Conservation (phyloP, 1,140 invertebrate genomes). For the Platyura marginata region DNA sequence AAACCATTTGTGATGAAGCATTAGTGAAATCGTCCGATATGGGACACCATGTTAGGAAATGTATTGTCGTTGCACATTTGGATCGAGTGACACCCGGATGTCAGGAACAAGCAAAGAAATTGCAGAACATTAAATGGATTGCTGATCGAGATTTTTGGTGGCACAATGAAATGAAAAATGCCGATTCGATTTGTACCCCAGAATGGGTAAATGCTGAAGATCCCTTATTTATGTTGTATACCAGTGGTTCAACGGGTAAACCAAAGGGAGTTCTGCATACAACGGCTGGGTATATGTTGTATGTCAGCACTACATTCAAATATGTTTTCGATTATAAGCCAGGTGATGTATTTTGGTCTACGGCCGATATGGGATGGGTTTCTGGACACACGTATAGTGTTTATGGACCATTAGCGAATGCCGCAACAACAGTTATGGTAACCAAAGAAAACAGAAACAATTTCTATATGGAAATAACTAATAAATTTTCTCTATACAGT, state of each 20-base stretch:
- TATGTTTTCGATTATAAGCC: constrained; percentile 91
- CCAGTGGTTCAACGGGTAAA: constrained; percentile 92
- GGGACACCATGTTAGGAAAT: constrained; percentile 55
- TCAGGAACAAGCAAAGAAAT: constrained; percentile 13
- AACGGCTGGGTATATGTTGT: constrained; percentile 82
- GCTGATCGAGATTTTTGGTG: constrained; percentile 74
- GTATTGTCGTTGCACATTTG: constrained; percentile 72
- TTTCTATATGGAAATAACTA: constrained; percentile 8
- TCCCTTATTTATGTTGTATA: constrained; percentile 93
- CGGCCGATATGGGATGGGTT: constrained; percentile 99
- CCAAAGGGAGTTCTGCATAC: constrained; percentile 95
- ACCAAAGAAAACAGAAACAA: constrained; percentile 14
- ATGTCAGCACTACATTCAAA: constrained; percentile 77
- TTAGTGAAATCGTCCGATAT: constrained; percentile 43
- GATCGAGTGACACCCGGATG: constrained; percentile 41
- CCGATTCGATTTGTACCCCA: constrained; percentile 60
- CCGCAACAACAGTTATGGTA: constrained; percentile 83
- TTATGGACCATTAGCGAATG: constrained; percentile 86
- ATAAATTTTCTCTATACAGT: constrained; percentile 60
- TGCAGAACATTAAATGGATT: constrained; percentile 39
- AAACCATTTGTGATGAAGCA: constrained; percentile 71
- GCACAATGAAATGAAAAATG: constrained; percentile 69
- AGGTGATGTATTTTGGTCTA: constrained; percentile 90
- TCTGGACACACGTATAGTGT: constrained; percentile 93
- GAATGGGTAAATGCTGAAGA: constrained; percentile 92